These are phyloP conservation scores for Astreopora myriophthalma DNA, from an alignment of 64 coral and sea anemone species.

Conservation along the genomic window DNA sequence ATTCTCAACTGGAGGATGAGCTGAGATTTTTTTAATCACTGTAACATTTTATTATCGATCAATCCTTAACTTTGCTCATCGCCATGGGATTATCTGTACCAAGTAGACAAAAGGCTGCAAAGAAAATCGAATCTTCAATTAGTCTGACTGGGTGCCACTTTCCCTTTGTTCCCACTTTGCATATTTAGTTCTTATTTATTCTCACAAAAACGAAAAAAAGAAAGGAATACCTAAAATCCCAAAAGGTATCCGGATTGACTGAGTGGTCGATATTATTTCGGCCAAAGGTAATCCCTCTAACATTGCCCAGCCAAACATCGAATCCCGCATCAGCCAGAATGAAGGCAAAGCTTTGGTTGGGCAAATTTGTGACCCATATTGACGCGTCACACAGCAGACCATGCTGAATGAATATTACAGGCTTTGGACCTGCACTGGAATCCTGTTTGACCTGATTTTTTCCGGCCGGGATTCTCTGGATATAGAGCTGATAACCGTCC, in stretches of 20 bases:
- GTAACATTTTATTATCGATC: too few species aligned
- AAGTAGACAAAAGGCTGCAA: too few species aligned
- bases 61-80: too few species aligned
- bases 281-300: constrained; percentile 83
- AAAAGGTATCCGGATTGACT: constrained; percentile 79
- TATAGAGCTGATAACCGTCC: constrained; percentile 82
- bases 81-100: too few species aligned
- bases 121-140: too few species aligned
- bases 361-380: constrained; percentile 79
- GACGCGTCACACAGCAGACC: constrained; percentile 63
- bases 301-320: constrained; percentile 95
- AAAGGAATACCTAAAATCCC: constrained; percentile 83
- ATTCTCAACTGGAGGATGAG: too few species aligned
- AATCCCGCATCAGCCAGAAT: constrained; percentile 82
- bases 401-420: constrained; percentile 71
- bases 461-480: constrained; percentile 87
- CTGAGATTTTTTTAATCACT: too few species aligned
- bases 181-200: background rate
- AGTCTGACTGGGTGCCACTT: background rate
- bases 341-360: constrained; percentile 79
- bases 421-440: background rate
- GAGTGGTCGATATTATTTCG: constrained; percentile 68
- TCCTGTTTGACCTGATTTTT: background rate
- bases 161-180: background rate
- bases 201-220: background rate